phyloP scores from a whole-genome alignment of 2,113 vertebrate species.

The Microcebus griseorufus region DNA sequence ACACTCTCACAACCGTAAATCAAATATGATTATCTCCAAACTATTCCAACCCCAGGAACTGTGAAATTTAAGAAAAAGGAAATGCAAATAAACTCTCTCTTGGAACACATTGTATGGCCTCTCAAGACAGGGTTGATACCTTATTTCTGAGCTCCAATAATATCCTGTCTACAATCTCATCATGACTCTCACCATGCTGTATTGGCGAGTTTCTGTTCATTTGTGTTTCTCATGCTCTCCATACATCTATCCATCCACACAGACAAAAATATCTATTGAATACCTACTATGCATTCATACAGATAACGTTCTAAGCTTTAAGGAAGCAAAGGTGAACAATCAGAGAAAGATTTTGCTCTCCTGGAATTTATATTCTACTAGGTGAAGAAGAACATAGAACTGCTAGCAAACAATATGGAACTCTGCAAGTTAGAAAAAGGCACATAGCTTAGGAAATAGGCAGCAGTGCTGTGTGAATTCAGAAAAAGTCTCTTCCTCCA shows the following conservation, averaged over 20 bases:
- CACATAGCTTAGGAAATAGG: background rate
- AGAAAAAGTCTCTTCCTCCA: background rate
- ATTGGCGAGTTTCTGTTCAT: background rate
- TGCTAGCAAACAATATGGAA: background rate
- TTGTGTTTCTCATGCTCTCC: background rate
- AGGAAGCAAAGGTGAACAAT: background rate
- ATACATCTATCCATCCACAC: background rate
- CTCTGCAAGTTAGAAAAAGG: background rate
- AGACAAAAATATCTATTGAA: background rate
- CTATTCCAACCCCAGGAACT: background rate
- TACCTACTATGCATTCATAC: background rate
- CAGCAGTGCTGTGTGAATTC: background rate
- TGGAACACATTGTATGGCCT: background rate
- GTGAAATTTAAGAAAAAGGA: constrained; percentile 35
- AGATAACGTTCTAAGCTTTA: background rate
- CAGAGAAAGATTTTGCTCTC: background rate
- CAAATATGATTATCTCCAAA: constrained; percentile 3
- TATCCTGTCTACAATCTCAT: background rate
- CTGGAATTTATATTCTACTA: background rate
- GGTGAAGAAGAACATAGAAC: background rate
- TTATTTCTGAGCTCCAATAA: background rate
- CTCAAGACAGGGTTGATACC: background rate
- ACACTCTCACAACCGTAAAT: background rate
- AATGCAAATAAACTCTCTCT: background rate
- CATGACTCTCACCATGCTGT: background rate